Evolutionary conservation across 2,797 vertebrate genomes (phyloP).

Genomic region (Melanotaenia parkinsoni): DNA sequence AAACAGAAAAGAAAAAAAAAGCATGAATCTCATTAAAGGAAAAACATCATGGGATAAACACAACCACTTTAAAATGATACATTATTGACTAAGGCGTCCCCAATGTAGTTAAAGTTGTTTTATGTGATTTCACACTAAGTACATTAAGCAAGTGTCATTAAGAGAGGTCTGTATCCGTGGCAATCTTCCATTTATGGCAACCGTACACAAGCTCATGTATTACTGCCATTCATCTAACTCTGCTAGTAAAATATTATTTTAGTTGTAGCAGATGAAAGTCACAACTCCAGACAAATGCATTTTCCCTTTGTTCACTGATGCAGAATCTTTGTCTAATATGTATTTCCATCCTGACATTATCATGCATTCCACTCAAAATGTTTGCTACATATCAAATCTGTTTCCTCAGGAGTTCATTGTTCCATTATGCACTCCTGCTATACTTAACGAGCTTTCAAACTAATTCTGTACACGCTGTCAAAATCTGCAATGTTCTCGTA

Average conservation of each 20-base stretch:
- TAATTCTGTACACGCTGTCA: slow-evolving; percentile 10
- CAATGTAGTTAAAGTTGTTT: slow-evolving; percentile 5
- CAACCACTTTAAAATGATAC: slow-evolving; percentile 24
- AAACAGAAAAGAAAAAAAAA: slow-evolving; percentile 12
- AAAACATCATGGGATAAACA: slow-evolving; percentile 31
- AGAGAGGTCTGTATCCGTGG: neutral
- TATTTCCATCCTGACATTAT: neutral
- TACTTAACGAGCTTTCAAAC: slow-evolving; percentile 14
- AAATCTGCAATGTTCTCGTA: slow-evolving; percentile 12
- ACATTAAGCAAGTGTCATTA: slow-evolving; percentile 14
- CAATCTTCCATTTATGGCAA: slow-evolving; percentile 5
- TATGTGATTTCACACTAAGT: slow-evolving; percentile 7
- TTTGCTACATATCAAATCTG: neutral
- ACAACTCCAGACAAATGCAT: neutral
- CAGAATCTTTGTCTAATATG: neutral
- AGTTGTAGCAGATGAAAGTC: neutral
- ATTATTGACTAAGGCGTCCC: slow-evolving; percentile 29
- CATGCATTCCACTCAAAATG: neutral
- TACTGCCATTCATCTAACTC: neutral
- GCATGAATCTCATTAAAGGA: slow-evolving; percentile 17
- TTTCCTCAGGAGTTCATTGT: slow-evolving; percentile 1
- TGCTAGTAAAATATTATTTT: neutral
- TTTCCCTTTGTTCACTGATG: neutral
- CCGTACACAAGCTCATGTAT: neutral
- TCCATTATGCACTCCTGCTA: neutral